These are phyloP conservation scores for Girardia tigrina DNA, from an alignment of 2,888 invertebrate species.

Conservation along the genomic window DNA sequence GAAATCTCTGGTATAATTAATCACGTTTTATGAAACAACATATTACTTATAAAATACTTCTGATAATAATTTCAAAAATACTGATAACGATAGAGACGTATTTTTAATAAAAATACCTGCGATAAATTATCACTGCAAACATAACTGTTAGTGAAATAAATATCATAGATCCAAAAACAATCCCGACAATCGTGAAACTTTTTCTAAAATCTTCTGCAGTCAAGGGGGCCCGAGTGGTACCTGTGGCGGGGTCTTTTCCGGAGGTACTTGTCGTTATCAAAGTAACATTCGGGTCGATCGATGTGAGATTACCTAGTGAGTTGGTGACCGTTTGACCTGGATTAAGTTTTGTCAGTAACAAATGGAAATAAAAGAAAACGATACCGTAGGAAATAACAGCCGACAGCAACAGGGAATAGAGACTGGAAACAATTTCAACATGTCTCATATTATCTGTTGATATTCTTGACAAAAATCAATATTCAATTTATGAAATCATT, in stretches of 20 bases:
- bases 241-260: too few species aligned
- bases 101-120: conserved; percentile 13
- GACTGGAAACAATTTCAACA: background rate
- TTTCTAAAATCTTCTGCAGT: conserved; percentile 5
- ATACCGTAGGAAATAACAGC: background rate
- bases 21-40: too few species aligned
- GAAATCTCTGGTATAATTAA: too few species aligned
- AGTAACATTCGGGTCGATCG: too few species aligned
- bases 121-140: background rate
- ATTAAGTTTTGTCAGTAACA: background rate
- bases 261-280: too few species aligned
- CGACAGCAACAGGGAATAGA: conserved; percentile 7
- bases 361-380: background rate
- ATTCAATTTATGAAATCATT: conserved; percentile 1
- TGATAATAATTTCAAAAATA: too few species aligned
- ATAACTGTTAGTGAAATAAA: background rate
- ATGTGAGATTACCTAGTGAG: too few species aligned
- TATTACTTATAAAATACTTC: too few species aligned
- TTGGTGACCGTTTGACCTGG: background rate
- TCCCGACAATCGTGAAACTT: conserved; percentile 2
- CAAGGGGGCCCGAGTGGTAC: too few species aligned
- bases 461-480: too few species aligned
- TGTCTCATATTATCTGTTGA: conserved; percentile 17
- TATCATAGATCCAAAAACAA: conserved; percentile 19
- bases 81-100: too few species aligned